Evolutionary conservation across 2,113 vertebrate genomes (phyloP).

Genomic region (Chlamydotis undulata): DNA sequence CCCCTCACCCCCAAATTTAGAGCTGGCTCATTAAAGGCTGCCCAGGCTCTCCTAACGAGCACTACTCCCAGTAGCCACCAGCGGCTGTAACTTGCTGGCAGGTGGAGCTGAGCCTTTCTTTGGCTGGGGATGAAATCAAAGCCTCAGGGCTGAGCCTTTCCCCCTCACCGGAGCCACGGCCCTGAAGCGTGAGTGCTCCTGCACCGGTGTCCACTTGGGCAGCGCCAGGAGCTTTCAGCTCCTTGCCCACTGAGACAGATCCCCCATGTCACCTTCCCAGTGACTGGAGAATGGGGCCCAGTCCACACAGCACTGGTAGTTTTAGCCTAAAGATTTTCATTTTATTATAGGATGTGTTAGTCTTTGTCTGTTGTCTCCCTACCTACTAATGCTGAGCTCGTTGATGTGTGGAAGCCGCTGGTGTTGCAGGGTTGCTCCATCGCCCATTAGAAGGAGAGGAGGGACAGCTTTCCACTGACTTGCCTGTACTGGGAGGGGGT

Average conservation of each 20-base stretch:
- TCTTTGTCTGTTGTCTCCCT: background rate
- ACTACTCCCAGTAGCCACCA: background rate
- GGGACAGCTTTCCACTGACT: background rate
- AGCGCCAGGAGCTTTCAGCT: background rate
- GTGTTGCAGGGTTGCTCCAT: background rate
- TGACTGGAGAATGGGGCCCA: background rate
- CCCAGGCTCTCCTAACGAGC: background rate
- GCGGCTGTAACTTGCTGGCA: background rate
- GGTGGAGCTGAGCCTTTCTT: background rate
- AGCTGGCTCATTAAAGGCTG: background rate
- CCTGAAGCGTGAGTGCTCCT: background rate
- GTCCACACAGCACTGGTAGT: background rate
- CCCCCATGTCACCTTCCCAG: background rate
- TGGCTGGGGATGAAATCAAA: background rate
- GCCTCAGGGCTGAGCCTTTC: background rate
- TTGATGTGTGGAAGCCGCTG: background rate
- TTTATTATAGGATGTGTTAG: background rate
- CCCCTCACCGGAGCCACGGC: fast-evolving
- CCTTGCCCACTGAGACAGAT: background rate
- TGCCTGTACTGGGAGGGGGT: background rate
- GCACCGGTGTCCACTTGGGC: fast-evolving
- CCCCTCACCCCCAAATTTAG: background rate
- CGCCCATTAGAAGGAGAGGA: fast-evolving
- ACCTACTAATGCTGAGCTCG: fast-evolving
- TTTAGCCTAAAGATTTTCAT: background rate